Evolutionary conservation across 2,113 vertebrate genomes (phyloP), one percentile per base, ranked within the genome.

Genomic region (Willisornis vidua): DNA sequence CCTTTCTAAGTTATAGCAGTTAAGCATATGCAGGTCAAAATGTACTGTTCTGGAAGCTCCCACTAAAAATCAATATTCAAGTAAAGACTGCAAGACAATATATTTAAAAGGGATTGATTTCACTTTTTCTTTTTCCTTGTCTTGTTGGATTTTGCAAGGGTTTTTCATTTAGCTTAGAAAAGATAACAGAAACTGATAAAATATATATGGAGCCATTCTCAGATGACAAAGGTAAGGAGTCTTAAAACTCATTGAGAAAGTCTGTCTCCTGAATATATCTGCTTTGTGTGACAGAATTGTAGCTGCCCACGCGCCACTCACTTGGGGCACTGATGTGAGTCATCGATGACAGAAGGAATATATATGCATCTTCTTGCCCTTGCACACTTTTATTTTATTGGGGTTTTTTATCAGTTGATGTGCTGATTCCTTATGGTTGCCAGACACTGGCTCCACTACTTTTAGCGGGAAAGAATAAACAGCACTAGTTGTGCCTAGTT

Each of bases 61-160:
- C 43, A 39, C 12, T 54, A 81, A 81, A 89, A 93, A 89, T 93
- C 73, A 89, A 87, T 87, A 63, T 20, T 29, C 13, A 82, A 75
- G 22, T 78, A 91, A 89, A 24, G n/a, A 58, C 82, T 39, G 10
- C 37, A 82, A 87, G 51, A 81, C 78, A 89, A 87, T 24, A 31
- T 20, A 87, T 57, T 84, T 91, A 14, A 84, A 70, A 23, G 19
- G 4, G 17, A 85, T 67, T 87, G 46, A 89, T 78, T 75, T 86
- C 1, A 76, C 17, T 66, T 73, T 68, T 71, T 57, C 19, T 83
- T 85, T 76, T 91, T 37, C 31, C 41, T 45, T 74, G n/a, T 43
- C 43, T 33, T 81, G n/a, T 61, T 3, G 6, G 57, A 71, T 9
- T 41, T 61, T 46, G 37, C 24, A 87, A 73, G n/a, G 57, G 74